Percentiles rank a stretch among this genome's conserved stretches.
Conservation (phyloP, 2,888 invertebrate genomes). For the Tenodera sinensis region DNA sequence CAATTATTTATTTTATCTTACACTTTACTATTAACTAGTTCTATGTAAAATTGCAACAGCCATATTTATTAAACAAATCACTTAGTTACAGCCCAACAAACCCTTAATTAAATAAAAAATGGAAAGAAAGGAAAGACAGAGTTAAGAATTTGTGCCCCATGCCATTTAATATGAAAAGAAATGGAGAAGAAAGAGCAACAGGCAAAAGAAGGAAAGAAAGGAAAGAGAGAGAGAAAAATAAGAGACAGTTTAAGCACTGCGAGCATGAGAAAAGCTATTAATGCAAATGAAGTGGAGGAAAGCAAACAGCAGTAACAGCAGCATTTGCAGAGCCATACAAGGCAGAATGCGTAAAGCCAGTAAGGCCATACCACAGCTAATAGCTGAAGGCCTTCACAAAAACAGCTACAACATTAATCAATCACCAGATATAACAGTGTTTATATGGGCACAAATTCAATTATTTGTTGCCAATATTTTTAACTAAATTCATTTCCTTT, state of each 20-base stretch:
- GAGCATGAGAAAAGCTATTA: not conserved
- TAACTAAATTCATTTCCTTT: not conserved
- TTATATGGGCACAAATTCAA: not conserved
- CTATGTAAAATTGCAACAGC: not conserved
- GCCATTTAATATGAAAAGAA: not conserved
- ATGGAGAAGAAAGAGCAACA: not conserved
- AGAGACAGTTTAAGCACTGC: not conserved
- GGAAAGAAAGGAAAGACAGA: not conserved
- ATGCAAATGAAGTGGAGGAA: not conserved
- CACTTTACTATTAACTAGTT: not conserved
- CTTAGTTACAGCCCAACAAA: not conserved
- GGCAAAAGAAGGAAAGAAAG: not conserved
- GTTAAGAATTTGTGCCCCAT: not conserved
- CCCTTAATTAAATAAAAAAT: not conserved
- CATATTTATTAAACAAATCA: not conserved
- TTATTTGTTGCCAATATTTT: not conserved
- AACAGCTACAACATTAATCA: not conserved
- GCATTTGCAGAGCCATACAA: not conserved
- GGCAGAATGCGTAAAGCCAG: not conserved
- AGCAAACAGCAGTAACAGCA: not conserved
- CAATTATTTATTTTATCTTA: not conserved
- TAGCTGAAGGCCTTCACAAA: not conserved
- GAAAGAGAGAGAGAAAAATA: not conserved
- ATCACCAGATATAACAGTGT: not conserved
- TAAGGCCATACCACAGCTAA: not conserved